Percentiles rank a stretch among this genome's conserved stretches.
Conservation (phyloP, 2,888 invertebrate species). For the Euclidia mi region DNA sequence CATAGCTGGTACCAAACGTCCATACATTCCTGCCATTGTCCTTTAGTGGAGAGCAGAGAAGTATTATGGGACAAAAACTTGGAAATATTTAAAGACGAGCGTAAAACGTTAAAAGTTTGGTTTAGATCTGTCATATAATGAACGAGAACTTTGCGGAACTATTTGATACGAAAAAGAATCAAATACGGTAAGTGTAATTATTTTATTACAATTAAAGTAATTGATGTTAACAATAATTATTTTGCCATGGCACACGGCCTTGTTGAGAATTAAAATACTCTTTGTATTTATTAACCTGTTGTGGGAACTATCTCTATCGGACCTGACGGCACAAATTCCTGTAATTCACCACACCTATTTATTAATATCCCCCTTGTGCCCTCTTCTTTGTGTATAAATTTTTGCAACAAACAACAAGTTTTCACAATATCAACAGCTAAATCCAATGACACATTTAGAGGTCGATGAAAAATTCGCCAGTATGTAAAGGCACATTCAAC, state of each 20-base stretch:
- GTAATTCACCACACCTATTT: conserved; percentile 15
- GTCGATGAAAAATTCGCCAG: conserved; percentile 36
- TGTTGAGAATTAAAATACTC: conserved; percentile 22
- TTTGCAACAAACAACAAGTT: conserved; percentile 23
- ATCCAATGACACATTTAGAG: conserved; percentile 20
- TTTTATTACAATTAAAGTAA: no score
- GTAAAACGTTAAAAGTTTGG: no score
- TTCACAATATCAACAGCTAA: conserved; percentile 14
- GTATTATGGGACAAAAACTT: no score
- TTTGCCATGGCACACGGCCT: conserved; percentile 23
- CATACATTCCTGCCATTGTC: no score
- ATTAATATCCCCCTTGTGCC: conserved; percentile 8
- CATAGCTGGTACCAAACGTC: no score
- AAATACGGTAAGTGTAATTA: no score
- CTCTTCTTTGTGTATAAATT: no score
- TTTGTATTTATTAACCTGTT: conserved; percentile 17
- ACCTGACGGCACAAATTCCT: conserved; percentile 8
- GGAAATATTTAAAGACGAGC: no score
- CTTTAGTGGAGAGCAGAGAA: no score
- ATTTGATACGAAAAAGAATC: no score
- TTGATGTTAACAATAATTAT: conserved; percentile 23
- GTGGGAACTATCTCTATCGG: conserved; percentile 19
- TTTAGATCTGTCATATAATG: no score
- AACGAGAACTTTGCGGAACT: no score
- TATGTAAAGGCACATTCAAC: conserved; percentile 32